Conservation (phyloP, 2,797 vertebrate species). For the Aphelocoma californica region DNA sequence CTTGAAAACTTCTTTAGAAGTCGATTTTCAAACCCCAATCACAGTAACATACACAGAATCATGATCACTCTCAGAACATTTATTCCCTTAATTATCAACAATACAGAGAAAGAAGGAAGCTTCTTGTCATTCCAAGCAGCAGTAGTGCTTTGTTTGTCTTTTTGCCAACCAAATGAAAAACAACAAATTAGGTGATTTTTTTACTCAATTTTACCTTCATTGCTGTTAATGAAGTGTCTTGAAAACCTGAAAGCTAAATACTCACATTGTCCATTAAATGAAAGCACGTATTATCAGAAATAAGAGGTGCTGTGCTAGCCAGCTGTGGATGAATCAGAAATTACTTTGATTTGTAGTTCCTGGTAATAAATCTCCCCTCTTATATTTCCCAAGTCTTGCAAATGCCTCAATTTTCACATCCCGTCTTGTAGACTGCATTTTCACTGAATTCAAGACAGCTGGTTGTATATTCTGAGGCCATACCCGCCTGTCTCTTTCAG, state of each 20-base stretch:
- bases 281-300: background rate
- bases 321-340: constrained; percentile 6
- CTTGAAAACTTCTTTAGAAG: background rate
- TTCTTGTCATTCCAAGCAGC: background rate
- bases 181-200: background rate
- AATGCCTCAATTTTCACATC: background rate
- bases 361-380: background rate
- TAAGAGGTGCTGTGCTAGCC: background rate
- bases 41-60: background rate
- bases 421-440: background rate
- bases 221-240: constrained; percentile 26
- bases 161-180: constrained; percentile 5
- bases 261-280: background rate
- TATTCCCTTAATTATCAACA: background rate
- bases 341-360: background rate
- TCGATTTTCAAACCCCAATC: background rate
- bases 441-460: background rate
- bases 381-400: background rate
- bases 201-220: background rate
- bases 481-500: background rate
- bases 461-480: background rate
- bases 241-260: constrained; percentile 18
- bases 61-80: background rate
- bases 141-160: background rate
- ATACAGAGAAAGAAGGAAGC: background rate